phyloP scores from a whole-genome alignment of 2,797 vertebrate species.

The Pampus argenteus region DNA sequence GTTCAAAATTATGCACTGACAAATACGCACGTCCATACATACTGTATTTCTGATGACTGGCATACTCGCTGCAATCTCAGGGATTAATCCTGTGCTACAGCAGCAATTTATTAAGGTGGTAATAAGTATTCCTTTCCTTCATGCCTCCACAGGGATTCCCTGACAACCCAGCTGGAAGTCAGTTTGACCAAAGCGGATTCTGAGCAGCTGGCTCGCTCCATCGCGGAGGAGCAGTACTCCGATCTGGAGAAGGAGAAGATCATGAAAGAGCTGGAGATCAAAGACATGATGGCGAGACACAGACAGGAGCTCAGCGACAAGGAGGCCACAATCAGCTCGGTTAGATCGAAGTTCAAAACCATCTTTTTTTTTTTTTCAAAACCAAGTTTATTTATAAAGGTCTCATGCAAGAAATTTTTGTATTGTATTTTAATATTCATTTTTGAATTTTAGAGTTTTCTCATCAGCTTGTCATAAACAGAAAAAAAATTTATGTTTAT shows the following conservation, averaged over 20 bases:
- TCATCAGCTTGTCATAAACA: background rate
- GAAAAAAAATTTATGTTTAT: no score
- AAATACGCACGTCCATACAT: constrained; percentile 7
- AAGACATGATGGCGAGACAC: constrained; percentile 96
- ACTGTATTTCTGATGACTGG: constrained; percentile 5
- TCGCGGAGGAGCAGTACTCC: constrained; percentile 96
- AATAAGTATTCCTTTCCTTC: background rate
- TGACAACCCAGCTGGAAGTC: constrained; percentile 91
- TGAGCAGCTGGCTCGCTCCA: constrained; percentile 94
- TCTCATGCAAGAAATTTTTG: background rate
- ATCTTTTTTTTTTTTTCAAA: background rate
- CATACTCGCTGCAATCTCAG: constrained; percentile 1
- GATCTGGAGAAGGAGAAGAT: constrained; percentile 98
- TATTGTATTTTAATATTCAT: background rate
- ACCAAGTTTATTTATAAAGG: no score
- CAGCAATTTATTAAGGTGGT: background rate
- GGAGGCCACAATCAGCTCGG: constrained; percentile 94
- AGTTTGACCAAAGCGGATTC: constrained; percentile 96
- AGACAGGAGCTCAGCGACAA: constrained; percentile 94
- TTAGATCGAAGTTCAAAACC: constrained; percentile 75
- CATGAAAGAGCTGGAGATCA: constrained; percentile 98
- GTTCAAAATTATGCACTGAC: constrained; percentile 14
- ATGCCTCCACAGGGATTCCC: constrained; percentile 87
- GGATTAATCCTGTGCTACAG: constrained; percentile 2
- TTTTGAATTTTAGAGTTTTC: background rate